Conservation (phyloP, 1,140 invertebrate genomes). For the Cherax destructor region DNA sequence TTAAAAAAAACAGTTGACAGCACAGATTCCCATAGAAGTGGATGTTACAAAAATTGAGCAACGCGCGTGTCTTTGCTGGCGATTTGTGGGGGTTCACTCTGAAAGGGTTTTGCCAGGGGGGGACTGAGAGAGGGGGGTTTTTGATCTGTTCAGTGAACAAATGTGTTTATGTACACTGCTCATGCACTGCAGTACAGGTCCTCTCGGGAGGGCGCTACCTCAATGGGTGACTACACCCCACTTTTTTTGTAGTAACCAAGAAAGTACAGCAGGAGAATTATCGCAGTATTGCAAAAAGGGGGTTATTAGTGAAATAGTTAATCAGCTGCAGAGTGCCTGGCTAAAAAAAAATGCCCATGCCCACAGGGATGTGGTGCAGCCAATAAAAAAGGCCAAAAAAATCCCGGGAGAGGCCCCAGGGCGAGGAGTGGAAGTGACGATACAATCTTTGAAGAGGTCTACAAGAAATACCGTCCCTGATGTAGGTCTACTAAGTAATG, state of each 20-base stretch:
- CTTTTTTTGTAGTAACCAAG: not conserved
- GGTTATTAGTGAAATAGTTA: not conserved
- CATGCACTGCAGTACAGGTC: slow-evolving; percentile 25
- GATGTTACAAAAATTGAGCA: not conserved
- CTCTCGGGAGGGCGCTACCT: not conserved
- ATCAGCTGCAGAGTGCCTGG: not conserved
- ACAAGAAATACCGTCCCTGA: slow-evolving; percentile 11
- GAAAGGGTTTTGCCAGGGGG: not conserved
- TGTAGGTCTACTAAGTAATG: slow-evolving; percentile 25
- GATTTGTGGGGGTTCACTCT: slow-evolving; percentile 26
- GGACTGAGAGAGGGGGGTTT: not conserved
- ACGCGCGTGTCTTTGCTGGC: slow-evolving; percentile 17
- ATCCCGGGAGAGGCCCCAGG: not conserved
- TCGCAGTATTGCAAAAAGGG: not conserved
- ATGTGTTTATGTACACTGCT: not conserved
- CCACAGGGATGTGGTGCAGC: slow-evolving; percentile 11
- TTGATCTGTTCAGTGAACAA: slow-evolving; percentile 10
- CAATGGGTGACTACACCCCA: not conserved
- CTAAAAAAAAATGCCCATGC: slow-evolving; percentile 4
- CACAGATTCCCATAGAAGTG: not conserved
- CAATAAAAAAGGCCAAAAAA: slow-evolving; percentile 14
- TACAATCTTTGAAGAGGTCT: slow-evolving; percentile 22
- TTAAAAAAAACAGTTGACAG: not conserved
- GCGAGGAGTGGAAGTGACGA: slow-evolving; percentile 15
- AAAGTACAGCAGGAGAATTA: not conserved